phyloP scores from a whole-genome alignment of 2,888 invertebrate genomes.

The Cheilosia vulpina region DNA sequence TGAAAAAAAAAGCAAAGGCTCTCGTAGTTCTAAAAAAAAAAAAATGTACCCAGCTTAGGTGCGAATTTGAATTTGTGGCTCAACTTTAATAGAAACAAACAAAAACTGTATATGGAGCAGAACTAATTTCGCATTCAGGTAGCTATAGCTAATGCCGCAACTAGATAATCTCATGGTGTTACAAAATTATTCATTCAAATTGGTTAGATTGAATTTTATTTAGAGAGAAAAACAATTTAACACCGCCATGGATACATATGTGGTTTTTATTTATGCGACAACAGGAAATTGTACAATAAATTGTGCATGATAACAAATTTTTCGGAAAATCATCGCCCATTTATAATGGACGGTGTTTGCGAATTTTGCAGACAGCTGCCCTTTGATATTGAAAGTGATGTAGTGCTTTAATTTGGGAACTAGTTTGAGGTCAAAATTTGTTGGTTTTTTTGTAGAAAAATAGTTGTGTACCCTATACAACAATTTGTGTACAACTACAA shows the following conservation, averaged over 20 bases:
- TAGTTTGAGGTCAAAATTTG: too few species aligned
- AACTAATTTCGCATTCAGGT: constrained; percentile 30
- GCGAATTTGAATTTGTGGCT: constrained; percentile 11
- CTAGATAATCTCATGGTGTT: constrained; percentile 2
- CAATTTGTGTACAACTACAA: too few species aligned
- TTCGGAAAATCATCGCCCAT: neutral
- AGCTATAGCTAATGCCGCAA: neutral
- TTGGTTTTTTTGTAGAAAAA: too few species aligned
- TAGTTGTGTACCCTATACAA: too few species aligned
- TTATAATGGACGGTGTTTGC: neutral
- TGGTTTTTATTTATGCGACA: neutral
- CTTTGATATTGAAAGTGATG: too few species aligned
- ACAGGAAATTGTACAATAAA: neutral
- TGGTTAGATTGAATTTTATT: constrained; percentile 41
- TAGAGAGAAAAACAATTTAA: neutral
- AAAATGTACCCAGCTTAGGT: constrained; percentile 9
- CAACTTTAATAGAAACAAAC: neutral
- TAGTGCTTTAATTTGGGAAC: too few species aligned
- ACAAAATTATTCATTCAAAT: constrained; percentile 45
- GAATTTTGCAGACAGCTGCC: too few species aligned
- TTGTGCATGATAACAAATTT: constrained; percentile 2
- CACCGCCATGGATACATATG: too few species aligned
- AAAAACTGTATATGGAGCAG: neutral
- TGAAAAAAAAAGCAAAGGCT: constrained; percentile 25
- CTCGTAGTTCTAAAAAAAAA: constrained; percentile 8